phyloP scores from a whole-genome alignment of 2,797 vertebrate genomes.

The Brachyrhaphis roseni region DNA sequence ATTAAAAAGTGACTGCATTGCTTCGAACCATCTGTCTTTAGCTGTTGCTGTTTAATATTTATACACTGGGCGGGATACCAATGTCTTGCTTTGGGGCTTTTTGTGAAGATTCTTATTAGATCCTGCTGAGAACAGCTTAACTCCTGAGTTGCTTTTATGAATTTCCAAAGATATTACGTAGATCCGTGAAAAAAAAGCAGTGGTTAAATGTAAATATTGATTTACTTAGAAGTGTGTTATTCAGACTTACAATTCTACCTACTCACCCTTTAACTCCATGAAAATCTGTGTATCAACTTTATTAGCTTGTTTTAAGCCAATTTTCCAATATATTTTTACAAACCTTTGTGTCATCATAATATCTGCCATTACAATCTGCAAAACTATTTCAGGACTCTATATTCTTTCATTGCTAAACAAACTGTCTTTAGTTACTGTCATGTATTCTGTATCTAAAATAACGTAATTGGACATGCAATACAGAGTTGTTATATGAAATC shows the following conservation, averaged over 20 bases:
- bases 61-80: constrained; percentile 13
- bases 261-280: not conserved
- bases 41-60: constrained; percentile 12
- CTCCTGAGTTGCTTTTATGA: constrained; percentile 47
- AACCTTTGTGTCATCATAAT: not conserved
- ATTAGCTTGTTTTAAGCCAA: not conserved
- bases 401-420: not conserved
- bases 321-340: not conserved
- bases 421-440: not conserved
- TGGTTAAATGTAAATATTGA: not conserved
- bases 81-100: constrained; percentile 25
- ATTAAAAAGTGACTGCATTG: not conserved
- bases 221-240: not conserved
- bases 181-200: not conserved
- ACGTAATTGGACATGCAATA: not conserved
- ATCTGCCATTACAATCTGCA: not conserved
- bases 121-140: constrained; percentile 26
- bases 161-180: not conserved
- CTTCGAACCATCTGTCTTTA: constrained; percentile 6
- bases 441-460: not conserved
- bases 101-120: constrained; percentile 34
- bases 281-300: not conserved
- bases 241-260: not conserved
- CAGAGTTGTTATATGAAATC: not conserved
- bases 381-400: not conserved